Evolutionary conservation across 2,113 vertebrate genomes (phyloP).

Genomic region (Chrysochloris asiatica): DNA sequence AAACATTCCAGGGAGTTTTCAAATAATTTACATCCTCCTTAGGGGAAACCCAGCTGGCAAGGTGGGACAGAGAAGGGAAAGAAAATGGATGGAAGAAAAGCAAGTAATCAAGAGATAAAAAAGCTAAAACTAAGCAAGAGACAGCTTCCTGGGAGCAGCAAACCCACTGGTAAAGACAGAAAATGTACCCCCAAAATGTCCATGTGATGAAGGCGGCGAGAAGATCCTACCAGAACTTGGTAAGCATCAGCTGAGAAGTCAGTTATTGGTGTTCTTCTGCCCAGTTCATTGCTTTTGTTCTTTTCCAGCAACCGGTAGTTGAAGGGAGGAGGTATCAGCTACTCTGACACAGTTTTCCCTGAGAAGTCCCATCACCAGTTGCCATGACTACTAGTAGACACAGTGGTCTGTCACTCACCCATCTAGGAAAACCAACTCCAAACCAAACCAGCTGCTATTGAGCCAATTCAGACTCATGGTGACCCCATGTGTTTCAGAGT

Average conservation of each 20-base stretch:
- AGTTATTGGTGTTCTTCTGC: neutral
- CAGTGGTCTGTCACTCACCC: neutral
- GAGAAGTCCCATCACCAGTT: too few relatives aligned
- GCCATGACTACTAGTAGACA: neutral
- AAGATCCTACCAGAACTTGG: neutral
- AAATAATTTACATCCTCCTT: neutral
- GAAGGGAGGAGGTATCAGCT: neutral
- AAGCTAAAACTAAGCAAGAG: neutral
- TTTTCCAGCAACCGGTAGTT: neutral
- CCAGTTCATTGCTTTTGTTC: neutral
- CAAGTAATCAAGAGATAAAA: too few relatives aligned
- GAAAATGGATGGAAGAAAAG: neutral
- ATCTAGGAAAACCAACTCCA: neutral
- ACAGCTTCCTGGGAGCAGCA: conserved; percentile 20
- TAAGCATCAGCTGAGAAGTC: conserved; percentile 14
- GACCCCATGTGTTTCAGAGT: neutral
- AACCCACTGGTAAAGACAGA: neutral
- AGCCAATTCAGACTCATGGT: neutral
- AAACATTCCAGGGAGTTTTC: neutral
- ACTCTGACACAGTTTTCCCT: neutral
- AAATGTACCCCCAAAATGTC: neutral
- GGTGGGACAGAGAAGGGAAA: neutral
- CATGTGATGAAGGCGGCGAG: neutral
- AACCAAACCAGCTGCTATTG: neutral
- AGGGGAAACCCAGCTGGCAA: neutral